Conservation (phyloP, 23 tunicate genomes). For the Ciona savignyi region DNA sequence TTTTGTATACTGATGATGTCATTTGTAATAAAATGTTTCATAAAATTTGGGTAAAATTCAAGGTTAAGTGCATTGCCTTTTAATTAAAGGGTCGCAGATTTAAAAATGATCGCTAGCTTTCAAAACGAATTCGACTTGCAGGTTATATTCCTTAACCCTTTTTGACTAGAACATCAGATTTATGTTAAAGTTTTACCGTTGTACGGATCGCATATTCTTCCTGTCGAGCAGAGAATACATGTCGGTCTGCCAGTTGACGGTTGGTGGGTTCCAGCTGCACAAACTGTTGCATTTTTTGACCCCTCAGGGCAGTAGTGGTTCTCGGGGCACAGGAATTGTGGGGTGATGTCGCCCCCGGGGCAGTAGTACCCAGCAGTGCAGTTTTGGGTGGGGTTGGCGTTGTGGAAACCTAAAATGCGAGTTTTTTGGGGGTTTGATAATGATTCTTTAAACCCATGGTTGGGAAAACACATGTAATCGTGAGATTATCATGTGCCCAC, state of each 20-base stretch:
- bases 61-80: too few species aligned
- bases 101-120: too few species aligned
- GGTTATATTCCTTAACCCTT: too few species aligned
- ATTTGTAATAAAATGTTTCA: too few species aligned
- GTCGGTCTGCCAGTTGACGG: constrained; percentile 6
- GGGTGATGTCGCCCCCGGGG: constrained; percentile 68
- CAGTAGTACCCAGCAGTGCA: constrained; percentile 88
- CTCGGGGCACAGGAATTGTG: constrained; percentile 24
- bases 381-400: constrained; percentile 34
- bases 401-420: constrained; percentile 40
- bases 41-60: too few species aligned
- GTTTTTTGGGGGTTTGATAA: too few species aligned
- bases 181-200: constrained; percentile 83
- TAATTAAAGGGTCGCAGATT: too few species aligned
- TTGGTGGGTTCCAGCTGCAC: constrained; percentile 76
- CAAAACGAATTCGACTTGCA: too few species aligned
- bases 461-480: too few species aligned
- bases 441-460: too few species aligned
- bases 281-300: constrained; percentile 62
- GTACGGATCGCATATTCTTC: constrained; percentile 65
- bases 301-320: constrained; percentile 85
- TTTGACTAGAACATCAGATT: neutral
- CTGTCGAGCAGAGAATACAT: constrained; percentile 41
- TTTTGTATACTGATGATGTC: too few species aligned
- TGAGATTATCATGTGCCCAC: too few species aligned